Percentiles rank a stretch among this genome's conserved stretches.
Evolutionary conservation across 2,797 vertebrate species (phyloP).

Genomic region (Thunnus albacares): DNA sequence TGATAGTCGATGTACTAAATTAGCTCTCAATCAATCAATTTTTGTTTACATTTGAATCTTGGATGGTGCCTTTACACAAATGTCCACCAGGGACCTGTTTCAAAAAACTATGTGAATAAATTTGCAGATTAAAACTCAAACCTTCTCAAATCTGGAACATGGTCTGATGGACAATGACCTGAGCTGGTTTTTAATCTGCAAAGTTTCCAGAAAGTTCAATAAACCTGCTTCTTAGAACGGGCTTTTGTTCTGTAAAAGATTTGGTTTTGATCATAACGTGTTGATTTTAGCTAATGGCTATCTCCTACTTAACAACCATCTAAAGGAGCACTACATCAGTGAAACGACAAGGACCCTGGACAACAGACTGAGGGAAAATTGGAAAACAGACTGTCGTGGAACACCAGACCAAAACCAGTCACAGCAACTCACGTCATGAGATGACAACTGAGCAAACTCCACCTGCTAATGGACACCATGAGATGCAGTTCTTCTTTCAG

Average conservation of each 20-base stretch:
- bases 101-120: neutral
- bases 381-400: neutral
- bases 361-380: too few species aligned
- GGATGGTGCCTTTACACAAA: neutral
- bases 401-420: neutral
- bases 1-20: neutral
- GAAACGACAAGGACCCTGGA: neutral
- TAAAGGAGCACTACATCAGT: neutral
- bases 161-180: neutral
- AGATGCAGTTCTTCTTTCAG: neutral
- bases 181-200: too few species aligned
- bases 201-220: neutral
- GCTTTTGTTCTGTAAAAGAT: neutral
- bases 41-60: neutral
- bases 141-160: neutral
- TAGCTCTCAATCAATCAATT: neutral
- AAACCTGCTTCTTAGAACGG: neutral
- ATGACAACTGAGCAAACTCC: neutral
- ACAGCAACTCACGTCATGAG: neutral
- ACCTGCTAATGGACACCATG: neutral
- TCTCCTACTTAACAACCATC: neutral
- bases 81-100: neutral
- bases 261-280: neutral
- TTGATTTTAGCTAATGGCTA: too few species aligned
- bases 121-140: conserved; percentile 4